Evolutionary conservation across 1,140 invertebrate genomes (phyloP).

Genomic region (Planococcus citri): DNA sequence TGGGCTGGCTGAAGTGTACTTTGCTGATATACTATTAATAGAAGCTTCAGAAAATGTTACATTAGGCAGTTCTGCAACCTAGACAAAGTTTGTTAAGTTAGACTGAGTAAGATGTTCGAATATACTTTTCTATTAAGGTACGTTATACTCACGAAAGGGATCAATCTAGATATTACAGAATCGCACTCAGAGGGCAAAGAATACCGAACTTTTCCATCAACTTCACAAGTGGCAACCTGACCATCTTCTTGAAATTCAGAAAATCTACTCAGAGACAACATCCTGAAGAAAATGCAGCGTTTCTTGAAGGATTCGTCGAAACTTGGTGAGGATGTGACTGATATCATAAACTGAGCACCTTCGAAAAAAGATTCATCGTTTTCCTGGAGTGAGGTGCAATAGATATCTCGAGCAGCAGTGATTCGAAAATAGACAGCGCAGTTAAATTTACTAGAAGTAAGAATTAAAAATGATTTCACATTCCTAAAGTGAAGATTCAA

Average conservation of each 20-base stretch:
- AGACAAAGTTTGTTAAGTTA: neutral
- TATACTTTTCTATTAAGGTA: neutral
- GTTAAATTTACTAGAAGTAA: too few species aligned
- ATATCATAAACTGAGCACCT: too few species aligned
- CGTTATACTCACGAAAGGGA: constrained; percentile 1
- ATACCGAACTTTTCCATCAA: constrained; percentile 4
- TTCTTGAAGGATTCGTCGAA: too few species aligned
- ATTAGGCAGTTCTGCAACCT: constrained; percentile 4
- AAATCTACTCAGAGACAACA: neutral
- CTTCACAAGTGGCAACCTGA: neutral
- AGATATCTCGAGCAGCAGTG: too few species aligned
- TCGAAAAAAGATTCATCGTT: too few species aligned
- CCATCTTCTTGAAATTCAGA: constrained; percentile 13
- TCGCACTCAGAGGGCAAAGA: neutral
- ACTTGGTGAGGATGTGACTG: too few species aligned
- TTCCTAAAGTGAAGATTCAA: too few species aligned
- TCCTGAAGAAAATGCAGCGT: neutral
- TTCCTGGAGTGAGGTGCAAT: too few species aligned
- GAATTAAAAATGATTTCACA: too few species aligned
- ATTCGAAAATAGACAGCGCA: too few species aligned
- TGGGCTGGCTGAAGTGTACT: constrained; percentile 1
- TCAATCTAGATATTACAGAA: neutral
- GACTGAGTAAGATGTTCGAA: neutral
- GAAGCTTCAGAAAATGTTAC: constrained; percentile 5
- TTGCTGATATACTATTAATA: neutral